Evolutionary conservation across 2,797 vertebrate species (phyloP).

Genomic region (Austrolebias charrua): DNA sequence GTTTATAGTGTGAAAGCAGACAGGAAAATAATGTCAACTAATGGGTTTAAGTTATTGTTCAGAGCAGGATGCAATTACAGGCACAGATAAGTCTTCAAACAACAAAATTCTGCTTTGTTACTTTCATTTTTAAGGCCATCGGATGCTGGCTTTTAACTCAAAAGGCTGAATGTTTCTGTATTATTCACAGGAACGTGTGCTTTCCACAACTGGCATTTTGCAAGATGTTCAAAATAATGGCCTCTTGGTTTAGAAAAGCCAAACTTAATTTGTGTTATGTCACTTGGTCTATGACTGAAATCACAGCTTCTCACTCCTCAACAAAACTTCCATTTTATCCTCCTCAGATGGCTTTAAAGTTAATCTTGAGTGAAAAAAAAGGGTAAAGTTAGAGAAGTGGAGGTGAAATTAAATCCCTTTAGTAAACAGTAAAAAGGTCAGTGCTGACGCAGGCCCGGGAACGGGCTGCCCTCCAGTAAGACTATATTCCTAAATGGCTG

Average conservation of each 20-base stretch:
- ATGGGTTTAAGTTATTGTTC: slow-evolving; percentile 14
- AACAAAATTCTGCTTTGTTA: neutral
- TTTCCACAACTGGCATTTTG: too few species aligned
- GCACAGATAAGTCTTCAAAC: neutral
- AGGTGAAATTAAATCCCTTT: slow-evolving; percentile 80
- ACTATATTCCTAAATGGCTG: slow-evolving; percentile 74
- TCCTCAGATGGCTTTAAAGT: slow-evolving; percentile 67
- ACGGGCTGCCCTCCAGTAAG: slow-evolving; percentile 64
- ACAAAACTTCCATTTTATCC: slow-evolving; percentile 77
- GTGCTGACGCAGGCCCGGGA: slow-evolving; percentile 79
- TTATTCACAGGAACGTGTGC: neutral
- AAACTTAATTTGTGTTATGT: slow-evolving; percentile 41
- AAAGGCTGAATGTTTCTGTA: neutral
- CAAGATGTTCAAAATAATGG: slow-evolving; percentile 8
- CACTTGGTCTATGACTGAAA: slow-evolving; percentile 45
- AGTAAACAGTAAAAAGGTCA: slow-evolving; percentile 84
- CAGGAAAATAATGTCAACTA: neutral
- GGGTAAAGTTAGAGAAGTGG: slow-evolving; percentile 50
- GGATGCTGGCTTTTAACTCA: neutral
- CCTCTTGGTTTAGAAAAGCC: slow-evolving; percentile 6
- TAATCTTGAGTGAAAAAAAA: slow-evolving; percentile 58
- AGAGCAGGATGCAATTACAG: neutral
- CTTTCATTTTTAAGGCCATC: neutral
- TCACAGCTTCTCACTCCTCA: slow-evolving; percentile 30
- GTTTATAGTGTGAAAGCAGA: slow-evolving; percentile 22